Base-by-base conservation (phyloP, 2,113 vertebrate species). In the Phalacrocorax carbo region DNA sequence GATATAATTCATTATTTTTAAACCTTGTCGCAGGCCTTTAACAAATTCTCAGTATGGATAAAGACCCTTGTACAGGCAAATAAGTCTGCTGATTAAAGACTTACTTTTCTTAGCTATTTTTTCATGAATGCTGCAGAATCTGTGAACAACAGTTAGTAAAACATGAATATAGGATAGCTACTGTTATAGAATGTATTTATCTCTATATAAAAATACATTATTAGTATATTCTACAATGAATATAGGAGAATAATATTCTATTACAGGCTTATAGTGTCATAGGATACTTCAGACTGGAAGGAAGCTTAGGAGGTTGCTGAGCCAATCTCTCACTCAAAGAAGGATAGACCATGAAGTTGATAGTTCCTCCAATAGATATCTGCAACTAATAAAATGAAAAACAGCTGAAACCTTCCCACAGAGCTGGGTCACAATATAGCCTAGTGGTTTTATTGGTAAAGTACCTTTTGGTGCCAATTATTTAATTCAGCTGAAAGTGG, bases 401-500 rank as follows among this genome's bases (percentile, higher is more conserved):
- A 0, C 38, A 64, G 12, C 46, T 51, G 32, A 80, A 88, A 58
- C 4, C 8, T 72, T 94, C 36, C n/a, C 26, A 48, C 14, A 76
- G 48, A 69, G 49, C 44, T 57, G 0, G 1, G 19, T 32, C 0
- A 3, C 49, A 52, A 22, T 17, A 55, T 9, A 64, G 3, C 10
- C 42, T 42, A 60, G 26, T 49, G 36, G 14, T 36, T 89, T 92
- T 49, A 60, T 11, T 86, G 38, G 17, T 81, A 75, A 42, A 73
- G 27, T 7, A 72, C 9, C 10, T 68, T 87, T 72, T 69, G 38
- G 55, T 1, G 3, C 7, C 9, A 72, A 40, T 71, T 92, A 62
- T 65, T 92, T 57, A 91, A 87, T 93, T 82, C 57, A 76, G 11
- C 27, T 91, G 77, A 64, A 91, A 54, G 66, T 38, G 14, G 40